A percentile compares a stretch with the other conserved stretches of the same genome.
Conservation (phyloP, 2,113 vertebrate species). For the Rutilus rutilus region DNA sequence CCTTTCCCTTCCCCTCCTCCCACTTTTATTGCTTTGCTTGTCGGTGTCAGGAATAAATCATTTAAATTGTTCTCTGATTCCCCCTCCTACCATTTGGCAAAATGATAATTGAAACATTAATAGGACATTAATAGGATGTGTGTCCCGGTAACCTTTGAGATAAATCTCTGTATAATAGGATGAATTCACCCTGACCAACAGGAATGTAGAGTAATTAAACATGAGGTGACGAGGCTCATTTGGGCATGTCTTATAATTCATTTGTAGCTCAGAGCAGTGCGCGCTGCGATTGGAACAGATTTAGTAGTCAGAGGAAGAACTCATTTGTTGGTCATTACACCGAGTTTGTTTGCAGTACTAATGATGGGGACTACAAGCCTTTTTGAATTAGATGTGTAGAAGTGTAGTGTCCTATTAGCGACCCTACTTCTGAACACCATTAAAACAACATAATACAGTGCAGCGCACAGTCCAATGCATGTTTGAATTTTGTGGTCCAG, state of each 20-base stretch:
- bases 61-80: constrained; percentile 73
- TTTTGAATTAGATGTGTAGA: constrained; percentile 41
- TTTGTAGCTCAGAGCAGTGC: constrained; percentile 52
- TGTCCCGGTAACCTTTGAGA: constrained; percentile 78
- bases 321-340: constrained; percentile 30
- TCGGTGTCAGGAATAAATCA: constrained; percentile 73
- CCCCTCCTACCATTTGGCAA: constrained; percentile 63
- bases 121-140: constrained; percentile 71
- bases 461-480: constrained; percentile 70
- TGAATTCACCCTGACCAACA: constrained; percentile 66
- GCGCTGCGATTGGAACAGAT: not conserved
- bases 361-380: constrained; percentile 39
- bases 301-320: not conserved
- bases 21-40: constrained; percentile 55
- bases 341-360: constrained; percentile 42
- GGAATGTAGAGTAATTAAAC: constrained; percentile 69
- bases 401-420: constrained; percentile 56
- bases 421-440: constrained; percentile 62
- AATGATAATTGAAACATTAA: constrained; percentile 77
- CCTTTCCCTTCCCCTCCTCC: constrained; percentile 42
- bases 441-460: constrained; percentile 67
- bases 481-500: constrained; percentile 74
- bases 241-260: constrained; percentile 59
- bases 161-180: constrained; percentile 70
- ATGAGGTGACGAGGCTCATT: constrained; percentile 59